phyloP scores from a whole-genome alignment of 2,113 vertebrate species.

The Nycticryphes semicollaris region DNA sequence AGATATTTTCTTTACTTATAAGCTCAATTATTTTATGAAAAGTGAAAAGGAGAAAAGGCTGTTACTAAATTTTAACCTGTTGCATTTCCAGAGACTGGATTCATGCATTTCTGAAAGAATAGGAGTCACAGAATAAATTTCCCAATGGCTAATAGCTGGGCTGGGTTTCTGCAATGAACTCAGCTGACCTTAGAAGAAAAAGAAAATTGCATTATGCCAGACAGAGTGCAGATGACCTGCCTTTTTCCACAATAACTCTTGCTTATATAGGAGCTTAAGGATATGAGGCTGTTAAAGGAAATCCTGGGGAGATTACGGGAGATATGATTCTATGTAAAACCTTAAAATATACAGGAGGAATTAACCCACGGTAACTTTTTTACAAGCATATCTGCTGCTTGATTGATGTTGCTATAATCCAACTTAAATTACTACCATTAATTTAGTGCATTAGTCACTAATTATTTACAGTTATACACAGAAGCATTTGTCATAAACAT shows the following conservation, averaged over 20 bases:
- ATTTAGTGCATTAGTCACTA: slow-evolving; percentile 32
- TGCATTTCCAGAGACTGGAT: slow-evolving; percentile 19
- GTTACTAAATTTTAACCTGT: slow-evolving; percentile 10
- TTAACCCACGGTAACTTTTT: background rate
- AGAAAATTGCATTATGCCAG: slow-evolving; percentile 76
- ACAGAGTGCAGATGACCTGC: slow-evolving; percentile 44
- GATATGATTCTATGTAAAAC: background rate
- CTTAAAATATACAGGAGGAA: background rate
- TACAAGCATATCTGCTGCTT: background rate
- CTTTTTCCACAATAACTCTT: slow-evolving; percentile 69
- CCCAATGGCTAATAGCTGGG: slow-evolving; percentile 61
- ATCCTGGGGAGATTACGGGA: background rate
- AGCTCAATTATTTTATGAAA: background rate
- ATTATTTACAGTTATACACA: slow-evolving; percentile 34
- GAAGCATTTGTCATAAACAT: slow-evolving; percentile 1
- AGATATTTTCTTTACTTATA: background rate
- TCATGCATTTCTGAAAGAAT: slow-evolving; percentile 55
- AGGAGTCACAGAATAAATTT: slow-evolving; percentile 54
- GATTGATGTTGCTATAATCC: background rate
- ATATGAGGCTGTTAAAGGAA: background rate
- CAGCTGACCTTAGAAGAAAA: slow-evolving; percentile 65
- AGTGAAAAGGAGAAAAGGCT: background rate
- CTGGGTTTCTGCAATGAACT: slow-evolving; percentile 62
- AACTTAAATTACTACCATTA: slow-evolving; percentile 46
- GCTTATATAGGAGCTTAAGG: background rate